Conservation (phyloP, 2,113 vertebrate species). For the Hiodon alosoides region DNA sequence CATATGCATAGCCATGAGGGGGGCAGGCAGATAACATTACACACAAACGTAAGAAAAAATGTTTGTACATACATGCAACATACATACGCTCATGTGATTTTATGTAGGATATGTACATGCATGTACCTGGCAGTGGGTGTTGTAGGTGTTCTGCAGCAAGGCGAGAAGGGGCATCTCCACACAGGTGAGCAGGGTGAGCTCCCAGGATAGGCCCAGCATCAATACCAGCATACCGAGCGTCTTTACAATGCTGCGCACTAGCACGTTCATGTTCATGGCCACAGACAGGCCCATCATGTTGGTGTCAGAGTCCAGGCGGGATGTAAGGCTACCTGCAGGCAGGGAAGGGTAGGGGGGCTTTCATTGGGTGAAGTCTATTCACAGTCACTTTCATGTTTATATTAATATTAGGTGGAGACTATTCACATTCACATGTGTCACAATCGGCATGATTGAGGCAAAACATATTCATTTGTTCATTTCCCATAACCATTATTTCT, state of each 20-base stretch:
- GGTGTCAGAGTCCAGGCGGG: constrained; percentile 70
- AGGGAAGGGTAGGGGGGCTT: not conserved
- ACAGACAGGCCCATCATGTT: constrained; percentile 70
- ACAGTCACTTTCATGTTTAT: too few relatives aligned
- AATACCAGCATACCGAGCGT: constrained; percentile 61
- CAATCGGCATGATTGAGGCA: too few relatives aligned
- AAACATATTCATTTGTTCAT: too few relatives aligned
- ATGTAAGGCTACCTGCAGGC: constrained; percentile 63
- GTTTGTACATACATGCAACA: too few relatives aligned
- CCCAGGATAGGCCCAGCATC: constrained; percentile 71
- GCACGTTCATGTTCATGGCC: constrained; percentile 64
- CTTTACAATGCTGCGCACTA: constrained; percentile 66
- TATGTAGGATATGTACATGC: not conserved
- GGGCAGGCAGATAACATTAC: constrained; percentile 7
- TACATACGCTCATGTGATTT: too few relatives aligned
- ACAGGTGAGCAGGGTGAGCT: constrained; percentile 70
- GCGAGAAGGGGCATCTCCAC: constrained; percentile 62
- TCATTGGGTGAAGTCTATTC: too few relatives aligned
- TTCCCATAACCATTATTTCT: too few relatives aligned
- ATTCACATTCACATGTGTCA: too few relatives aligned
- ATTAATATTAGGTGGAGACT: too few relatives aligned
- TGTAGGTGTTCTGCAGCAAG: constrained; percentile 60
- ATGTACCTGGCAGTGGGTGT: constrained; percentile 53
- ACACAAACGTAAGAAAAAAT: too few relatives aligned
- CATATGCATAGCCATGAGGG: too few relatives aligned